Evolutionary conservation across 2,888 invertebrate genomes (phyloP), one percentile per base, ranked within the genome.

Genomic region (Trilocha varians): DNA sequence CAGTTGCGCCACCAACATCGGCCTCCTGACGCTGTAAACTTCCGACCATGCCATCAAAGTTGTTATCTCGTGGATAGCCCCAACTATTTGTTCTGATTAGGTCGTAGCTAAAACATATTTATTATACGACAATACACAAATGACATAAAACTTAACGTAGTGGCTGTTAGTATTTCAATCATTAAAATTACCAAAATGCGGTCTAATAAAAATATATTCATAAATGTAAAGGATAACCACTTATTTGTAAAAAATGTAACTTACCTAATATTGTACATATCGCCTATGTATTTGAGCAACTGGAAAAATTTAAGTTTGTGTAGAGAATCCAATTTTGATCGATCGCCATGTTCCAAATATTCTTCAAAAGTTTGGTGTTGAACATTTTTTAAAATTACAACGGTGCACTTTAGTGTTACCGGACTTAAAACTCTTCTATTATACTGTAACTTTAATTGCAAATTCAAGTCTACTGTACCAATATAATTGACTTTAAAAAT

Each of bases 201-300:
- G n/a, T 13, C 5, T 5, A 17, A 13, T 5, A 36, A 16, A 36
- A 36, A 13, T 14, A 3, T 14, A 2, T 2, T 8, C 4, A 34
- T 13, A 13, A 13, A 13, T 5, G 16, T 6, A 9, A 16, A 39
- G 14, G n/a, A n/a, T n/a, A n/a, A n/a, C n/a, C n/a, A n/a, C n/a
- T n/a, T n/a, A n/a, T n/a, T n/a, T 13, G 9, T 16, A 13, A n/a
- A 34, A 13, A n/a, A 38, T 11, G 8, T 11, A 47, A 62, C 79
- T 82, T 72, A 91, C 91, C 87, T 89, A 62, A 91, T 89, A 72
- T 91, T 91, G 59, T 86, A 91, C 70, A 91, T 87, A 50, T 91
- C 89, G 48, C 79, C 67, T 43, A 91, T 84, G 59, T 89, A 87
- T 44, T 64, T 68, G 47, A 88, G 61, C 9, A 90, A 65, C 4